Conservation (phyloP, 2,113 vertebrate genomes). For the Menura novaehollandiae region DNA sequence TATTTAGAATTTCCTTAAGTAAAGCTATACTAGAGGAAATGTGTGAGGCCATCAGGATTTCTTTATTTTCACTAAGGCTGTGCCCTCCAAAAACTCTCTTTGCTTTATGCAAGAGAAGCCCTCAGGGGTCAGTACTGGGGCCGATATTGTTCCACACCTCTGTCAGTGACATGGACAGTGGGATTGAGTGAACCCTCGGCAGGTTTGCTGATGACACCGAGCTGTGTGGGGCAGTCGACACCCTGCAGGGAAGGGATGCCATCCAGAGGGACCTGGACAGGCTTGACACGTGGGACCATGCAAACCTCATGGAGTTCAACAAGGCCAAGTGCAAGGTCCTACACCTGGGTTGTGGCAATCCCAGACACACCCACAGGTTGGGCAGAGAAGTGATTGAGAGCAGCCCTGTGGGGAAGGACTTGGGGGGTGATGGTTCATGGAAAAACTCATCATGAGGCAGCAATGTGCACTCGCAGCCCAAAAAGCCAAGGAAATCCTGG, state of each 20-base stretch:
- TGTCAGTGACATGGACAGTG: neutral
- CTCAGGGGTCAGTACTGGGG: fast-evolving
- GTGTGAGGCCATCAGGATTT: neutral
- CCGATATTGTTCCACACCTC: fast-evolving
- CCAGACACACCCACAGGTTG: neutral
- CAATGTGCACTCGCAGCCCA: neutral
- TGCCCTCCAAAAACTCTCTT: neutral
- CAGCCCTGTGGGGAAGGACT: neutral
- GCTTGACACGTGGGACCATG: too few species aligned
- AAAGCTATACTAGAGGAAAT: neutral
- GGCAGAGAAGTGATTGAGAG: neutral
- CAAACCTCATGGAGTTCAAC: neutral
- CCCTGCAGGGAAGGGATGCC: neutral
- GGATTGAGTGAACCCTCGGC: neutral
- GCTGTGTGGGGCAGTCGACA: neutral
- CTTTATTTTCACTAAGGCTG: neutral
- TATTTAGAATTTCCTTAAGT: slow-evolving; percentile 32
- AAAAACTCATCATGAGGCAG: neutral
- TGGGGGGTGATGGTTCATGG: neutral
- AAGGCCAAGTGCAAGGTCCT: neutral
- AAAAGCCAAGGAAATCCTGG: neutral
- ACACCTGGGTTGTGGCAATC: neutral
- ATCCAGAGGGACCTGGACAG: neutral
- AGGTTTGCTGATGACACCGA: neutral
- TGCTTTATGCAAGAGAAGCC: neutral